A percentile compares a stretch with the other conserved stretches of the same genome.
Evolutionary conservation across 2,888 invertebrate species (phyloP).

Genomic region (Lycophotia porphyrea): DNA sequence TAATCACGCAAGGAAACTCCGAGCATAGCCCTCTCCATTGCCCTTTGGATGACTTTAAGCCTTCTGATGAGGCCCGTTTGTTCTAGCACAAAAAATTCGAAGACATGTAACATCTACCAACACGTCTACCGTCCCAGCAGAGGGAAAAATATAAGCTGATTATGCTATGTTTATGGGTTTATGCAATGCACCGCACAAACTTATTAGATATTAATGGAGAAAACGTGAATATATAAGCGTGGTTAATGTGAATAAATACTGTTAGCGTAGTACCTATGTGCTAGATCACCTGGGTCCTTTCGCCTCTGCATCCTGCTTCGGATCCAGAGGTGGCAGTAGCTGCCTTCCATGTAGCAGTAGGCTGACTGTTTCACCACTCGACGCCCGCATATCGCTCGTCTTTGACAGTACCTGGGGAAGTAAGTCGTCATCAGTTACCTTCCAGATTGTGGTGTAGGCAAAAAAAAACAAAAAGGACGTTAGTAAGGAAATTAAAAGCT

Average conservation of each 20-base stretch:
- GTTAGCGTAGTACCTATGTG: conserved; percentile 87
- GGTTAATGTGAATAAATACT: conserved; percentile 72
- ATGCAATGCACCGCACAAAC: neutral
- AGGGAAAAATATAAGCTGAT: neutral
- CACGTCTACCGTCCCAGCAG: neutral
- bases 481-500: no score
- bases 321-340: conserved; percentile 94
- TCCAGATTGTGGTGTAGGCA: neutral
- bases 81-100: no score
- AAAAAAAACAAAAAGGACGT: neutral
- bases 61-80: no score
- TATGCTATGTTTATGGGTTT: neutral
- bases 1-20: no score
- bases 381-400: conserved; percentile 93
- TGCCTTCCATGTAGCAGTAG: conserved; percentile 95
- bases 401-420: conserved; percentile 92
- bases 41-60: no score
- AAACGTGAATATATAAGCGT: conserved; percentile 37
- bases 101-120: neutral
- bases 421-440: conserved; percentile 73
- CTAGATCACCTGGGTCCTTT: conserved; percentile 88
- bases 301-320: conserved; percentile 83
- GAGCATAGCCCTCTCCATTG: no score
- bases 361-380: conserved; percentile 95
- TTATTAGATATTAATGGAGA: conserved; percentile 29